These are phyloP conservation scores for Dendrocincla fuliginosa DNA, from an alignment of 2,797 vertebrate genomes.

Conservation along the genomic window DNA sequence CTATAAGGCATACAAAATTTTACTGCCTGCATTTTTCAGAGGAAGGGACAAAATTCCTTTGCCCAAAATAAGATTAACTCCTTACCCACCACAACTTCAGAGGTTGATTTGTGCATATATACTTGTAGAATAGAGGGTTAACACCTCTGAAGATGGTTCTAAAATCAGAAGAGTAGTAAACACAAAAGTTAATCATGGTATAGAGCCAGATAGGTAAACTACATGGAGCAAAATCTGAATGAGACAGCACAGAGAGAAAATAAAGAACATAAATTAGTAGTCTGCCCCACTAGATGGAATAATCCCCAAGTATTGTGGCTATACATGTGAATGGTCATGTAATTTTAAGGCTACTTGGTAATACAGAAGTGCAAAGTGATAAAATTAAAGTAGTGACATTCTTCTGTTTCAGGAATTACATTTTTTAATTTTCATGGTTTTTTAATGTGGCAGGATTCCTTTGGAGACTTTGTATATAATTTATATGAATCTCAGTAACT, in stretches of 20 bases:
- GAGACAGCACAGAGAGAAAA: neutral
- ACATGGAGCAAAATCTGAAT: neutral
- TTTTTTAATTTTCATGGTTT: neutral
- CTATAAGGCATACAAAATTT: neutral
- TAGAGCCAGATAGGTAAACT: neutral
- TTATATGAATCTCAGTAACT: neutral
- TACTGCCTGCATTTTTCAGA: neutral
- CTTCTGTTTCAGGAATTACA: neutral
- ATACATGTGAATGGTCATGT: neutral
- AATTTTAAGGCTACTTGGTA: neutral
- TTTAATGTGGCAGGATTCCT: neutral
- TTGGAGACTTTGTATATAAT: neutral
- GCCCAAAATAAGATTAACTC: neutral
- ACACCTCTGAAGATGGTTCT: neutral
- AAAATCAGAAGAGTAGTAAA: neutral
- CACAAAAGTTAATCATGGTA: neutral
- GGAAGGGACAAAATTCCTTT: neutral
- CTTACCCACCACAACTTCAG: neutral
- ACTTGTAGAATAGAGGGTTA: neutral
- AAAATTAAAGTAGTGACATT: neutral
- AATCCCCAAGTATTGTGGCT: neutral
- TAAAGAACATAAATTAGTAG: neutral
- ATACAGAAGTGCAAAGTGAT: neutral
- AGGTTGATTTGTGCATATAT: neutral
- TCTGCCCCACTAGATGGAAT: neutral